Evolutionary conservation across 2,113 vertebrate species (phyloP), one percentile per base, ranked within the genome.

Genomic region (Leptodactylus fuscus): DNA sequence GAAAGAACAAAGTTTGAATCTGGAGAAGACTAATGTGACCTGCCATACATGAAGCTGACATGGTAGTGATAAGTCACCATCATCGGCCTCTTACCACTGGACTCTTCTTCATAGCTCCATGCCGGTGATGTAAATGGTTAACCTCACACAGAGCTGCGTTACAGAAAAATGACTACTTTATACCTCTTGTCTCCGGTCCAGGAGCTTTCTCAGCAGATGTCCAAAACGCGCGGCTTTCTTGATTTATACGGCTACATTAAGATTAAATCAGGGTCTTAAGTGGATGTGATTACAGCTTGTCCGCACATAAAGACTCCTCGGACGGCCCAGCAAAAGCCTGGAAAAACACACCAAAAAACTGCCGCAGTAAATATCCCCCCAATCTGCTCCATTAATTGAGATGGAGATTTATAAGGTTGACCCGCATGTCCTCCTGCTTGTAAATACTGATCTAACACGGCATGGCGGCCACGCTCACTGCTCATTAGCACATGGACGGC

Each of bases 401-500:
- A 44, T 24, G 6, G n/a, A 80, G 77, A 80, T 80, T 80, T 58
- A 79, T 58, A 38, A 16, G 53, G 34, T 18, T 80, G 55, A 80
- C 77, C 77, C 15, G 32, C 24, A 53, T 15, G 53, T 62, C 51
- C 77, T 36, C 53, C 38, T 16, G 53, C 77, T 44, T 62, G 77
- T 62, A 80, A 80, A 38, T 29, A 55, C 36, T 44, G 77, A 44
- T 80, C 77, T 80, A 34, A 80, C 53, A 79, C 5, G 53, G 4
- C 41, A 44, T 44, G 41, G 41, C 41, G 41, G 41, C 55, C 22
- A 8, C 60, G 51, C 16, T 34, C 34, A 11, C 29, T n/a, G 77
- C 53, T 80, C n/a, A 80, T 80, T 80, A 80, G 34, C 77, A 80
- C 77, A 80, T 79, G 58, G 24, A 79, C 76, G 41, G n/a, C 3